Percentiles rank a stretch among this genome's conserved stretches.
These are phyloP conservation scores for Balearica regulorum DNA, from an alignment of 2,797 vertebrate species.

Conservation along the genomic window DNA sequence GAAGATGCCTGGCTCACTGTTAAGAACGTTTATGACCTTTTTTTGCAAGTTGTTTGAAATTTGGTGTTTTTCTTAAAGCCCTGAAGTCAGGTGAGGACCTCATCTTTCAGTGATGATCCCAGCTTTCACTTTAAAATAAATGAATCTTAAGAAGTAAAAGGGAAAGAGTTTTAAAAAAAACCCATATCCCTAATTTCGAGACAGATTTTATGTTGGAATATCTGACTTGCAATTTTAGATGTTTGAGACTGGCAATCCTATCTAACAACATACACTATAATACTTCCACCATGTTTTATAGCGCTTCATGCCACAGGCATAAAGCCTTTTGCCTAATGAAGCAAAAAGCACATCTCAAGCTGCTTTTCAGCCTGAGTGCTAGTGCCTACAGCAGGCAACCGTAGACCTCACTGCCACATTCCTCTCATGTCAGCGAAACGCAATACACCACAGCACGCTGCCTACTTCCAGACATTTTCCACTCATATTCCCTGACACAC, in stretches of 20 bases:
- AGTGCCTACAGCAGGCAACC: slow-evolving; percentile 19
- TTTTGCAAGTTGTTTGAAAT: not conserved
- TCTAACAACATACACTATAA: not conserved
- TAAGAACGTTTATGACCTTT: not conserved
- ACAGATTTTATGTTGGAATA: not conserved
- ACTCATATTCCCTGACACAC: slow-evolving; percentile 22
- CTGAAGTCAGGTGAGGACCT: not conserved
- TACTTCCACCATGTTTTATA: not conserved
- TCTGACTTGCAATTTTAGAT: not conserved
- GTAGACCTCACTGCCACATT: slow-evolving; percentile 23
- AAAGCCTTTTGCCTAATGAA: slow-evolving; percentile 20
- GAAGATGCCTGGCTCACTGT: not conserved
- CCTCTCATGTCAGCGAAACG: slow-evolving; percentile 29
- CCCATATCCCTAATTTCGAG: not conserved
- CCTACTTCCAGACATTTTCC: slow-evolving; percentile 30
- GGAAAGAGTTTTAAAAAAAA: not conserved
- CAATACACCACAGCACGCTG: slow-evolving; percentile 4
- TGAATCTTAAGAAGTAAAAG: not conserved
- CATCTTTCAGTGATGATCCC: not conserved
- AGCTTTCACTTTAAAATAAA: slow-evolving; percentile 33
- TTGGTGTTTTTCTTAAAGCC: not conserved
- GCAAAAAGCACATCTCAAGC: slow-evolving; percentile 29
- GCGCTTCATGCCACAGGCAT: not conserved
- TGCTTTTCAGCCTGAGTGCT: not conserved
- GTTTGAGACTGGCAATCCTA: not conserved